phyloP scores from a whole-genome alignment of 1,140 invertebrate genomes.

The Nomia melanderi region DNA sequence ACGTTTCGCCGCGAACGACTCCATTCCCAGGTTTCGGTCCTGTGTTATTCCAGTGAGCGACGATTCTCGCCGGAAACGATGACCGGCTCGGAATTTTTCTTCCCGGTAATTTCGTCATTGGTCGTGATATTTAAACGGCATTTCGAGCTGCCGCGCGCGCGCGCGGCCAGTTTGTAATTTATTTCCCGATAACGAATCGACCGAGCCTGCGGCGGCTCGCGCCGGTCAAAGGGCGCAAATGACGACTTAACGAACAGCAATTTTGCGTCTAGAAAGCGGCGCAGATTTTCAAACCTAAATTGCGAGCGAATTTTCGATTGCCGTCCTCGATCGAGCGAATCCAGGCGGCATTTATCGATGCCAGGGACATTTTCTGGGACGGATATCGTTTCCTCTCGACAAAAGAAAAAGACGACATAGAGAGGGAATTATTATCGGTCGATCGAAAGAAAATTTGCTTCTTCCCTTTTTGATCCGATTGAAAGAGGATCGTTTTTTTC shows the following conservation, averaged over 20 bases:
- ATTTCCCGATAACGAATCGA: slow-evolving; percentile 35
- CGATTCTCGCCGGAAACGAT: background rate
- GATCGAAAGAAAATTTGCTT: background rate
- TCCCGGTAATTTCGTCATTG: background rate
- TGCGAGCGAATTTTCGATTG: slow-evolving; percentile 17
- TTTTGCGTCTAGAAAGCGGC: slow-evolving; percentile 20
- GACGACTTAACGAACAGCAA: slow-evolving; percentile 33
- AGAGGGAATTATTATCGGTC: too few relatives aligned
- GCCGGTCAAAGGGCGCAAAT: slow-evolving; percentile 13
- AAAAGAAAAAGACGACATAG: too few relatives aligned
- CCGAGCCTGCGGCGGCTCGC: background rate
- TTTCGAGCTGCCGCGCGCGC: background rate
- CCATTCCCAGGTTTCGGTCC: too few relatives aligned
- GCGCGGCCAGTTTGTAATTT: slow-evolving; percentile 13
- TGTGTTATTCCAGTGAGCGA: too few relatives aligned
- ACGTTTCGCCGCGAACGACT: too few relatives aligned
- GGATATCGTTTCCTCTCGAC: too few relatives aligned
- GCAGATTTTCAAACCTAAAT: slow-evolving; percentile 2
- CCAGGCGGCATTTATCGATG: background rate
- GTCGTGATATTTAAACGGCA: slow-evolving; percentile 2
- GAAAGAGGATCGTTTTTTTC: too few relatives aligned
- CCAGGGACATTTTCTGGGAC: too few relatives aligned
- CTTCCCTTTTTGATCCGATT: background rate
- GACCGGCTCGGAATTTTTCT: background rate
- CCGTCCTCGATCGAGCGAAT: background rate